Conservation (phyloP, 2,888 invertebrate species). For the Trilocha varians region DNA sequence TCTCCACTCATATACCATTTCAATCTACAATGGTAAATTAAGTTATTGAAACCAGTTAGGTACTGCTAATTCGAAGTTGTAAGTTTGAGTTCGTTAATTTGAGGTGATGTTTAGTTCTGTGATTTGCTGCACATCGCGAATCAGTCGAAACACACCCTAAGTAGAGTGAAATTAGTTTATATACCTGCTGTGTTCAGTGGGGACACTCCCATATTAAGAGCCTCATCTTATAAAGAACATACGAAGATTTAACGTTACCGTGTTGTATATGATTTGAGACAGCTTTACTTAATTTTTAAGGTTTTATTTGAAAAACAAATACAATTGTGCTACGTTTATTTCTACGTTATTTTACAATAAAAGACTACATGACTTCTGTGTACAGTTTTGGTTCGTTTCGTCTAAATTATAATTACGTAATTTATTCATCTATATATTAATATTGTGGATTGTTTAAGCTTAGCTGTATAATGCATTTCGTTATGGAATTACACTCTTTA, state of each 20-base stretch:
- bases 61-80: no score
- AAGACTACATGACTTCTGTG: conserved; percentile 37
- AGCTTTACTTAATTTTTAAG: conserved; percentile 65
- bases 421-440: conserved; percentile 54
- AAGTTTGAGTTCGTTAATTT: no score
- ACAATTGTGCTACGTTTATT: conserved; percentile 1
- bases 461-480: conserved; percentile 64
- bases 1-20: no score
- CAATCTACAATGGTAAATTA: no score
- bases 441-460: conserved; percentile 42
- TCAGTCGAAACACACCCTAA: no score
- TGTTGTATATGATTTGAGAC: conserved; percentile 37
- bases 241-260: conserved; percentile 19
- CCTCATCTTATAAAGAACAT: not conserved
- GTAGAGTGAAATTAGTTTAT: not conserved
- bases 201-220: no score
- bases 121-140: no score
- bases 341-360: conserved; percentile 14
- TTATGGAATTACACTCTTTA: conserved; percentile 54
- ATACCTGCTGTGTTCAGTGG: no score
- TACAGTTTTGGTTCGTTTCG: conserved; percentile 57
- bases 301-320: conserved; percentile 19
- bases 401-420: conserved; percentile 72
- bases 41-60: no score
- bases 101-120: no score